Conservation (phyloP, 1,140 invertebrate genomes). For the Heliconius nattereri region DNA sequence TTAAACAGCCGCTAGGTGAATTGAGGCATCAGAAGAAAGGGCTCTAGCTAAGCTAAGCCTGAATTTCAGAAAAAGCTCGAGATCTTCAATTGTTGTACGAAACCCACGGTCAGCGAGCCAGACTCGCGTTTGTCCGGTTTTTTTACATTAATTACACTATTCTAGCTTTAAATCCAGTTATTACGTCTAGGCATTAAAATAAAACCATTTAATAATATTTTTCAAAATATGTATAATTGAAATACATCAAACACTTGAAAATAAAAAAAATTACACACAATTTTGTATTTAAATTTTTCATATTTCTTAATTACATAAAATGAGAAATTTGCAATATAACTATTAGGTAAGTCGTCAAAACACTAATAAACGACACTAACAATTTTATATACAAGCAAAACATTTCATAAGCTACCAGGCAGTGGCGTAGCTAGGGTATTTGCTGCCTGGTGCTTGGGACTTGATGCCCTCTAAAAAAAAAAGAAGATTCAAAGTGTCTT, state of each 20-base stretch:
- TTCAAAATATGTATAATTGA: not conserved
- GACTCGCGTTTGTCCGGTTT: too few species aligned
- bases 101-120: too few species aligned
- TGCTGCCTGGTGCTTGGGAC: too few species aligned
- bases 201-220: not conserved
- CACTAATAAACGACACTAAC: constrained; percentile 24
- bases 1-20: too few species aligned
- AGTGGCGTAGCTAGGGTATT: too few species aligned
- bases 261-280: too few species aligned
- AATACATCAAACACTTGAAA: not conserved
- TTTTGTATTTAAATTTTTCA: not conserved
- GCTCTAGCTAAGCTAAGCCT: too few species aligned
- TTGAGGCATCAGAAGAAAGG: too few species aligned
- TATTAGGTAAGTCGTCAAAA: constrained; percentile 21
- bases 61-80: too few species aligned
- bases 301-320: constrained; percentile 19
- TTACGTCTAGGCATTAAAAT: not conserved
- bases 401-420: constrained; percentile 17
- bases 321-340: constrained; percentile 29
- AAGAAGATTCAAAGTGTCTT: too few species aligned
- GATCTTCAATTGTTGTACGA: too few species aligned
- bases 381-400: constrained; percentile 28
- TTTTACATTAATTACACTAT: not conserved
- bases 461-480: too few species aligned
- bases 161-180: not conserved